Conservation (phyloP, 2,888 invertebrate genomes). For the Drosophila subquinaria region DNA sequence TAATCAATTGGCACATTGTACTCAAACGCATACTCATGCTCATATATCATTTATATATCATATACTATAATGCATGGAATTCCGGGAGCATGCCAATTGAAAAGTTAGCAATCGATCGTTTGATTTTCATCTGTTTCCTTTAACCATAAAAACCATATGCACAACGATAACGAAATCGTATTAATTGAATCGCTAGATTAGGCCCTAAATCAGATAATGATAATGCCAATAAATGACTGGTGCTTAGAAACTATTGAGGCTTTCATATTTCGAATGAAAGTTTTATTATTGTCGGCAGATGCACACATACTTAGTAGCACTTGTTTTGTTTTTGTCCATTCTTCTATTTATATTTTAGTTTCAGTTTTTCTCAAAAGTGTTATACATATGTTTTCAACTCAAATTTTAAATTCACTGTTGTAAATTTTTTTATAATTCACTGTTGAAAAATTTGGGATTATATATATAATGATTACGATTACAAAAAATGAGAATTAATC, state of each 20-base stretch:
- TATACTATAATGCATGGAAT: conserved; percentile 12
- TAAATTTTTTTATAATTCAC: no score
- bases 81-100: conserved; percentile 23
- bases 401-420: no score
- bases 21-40: not conserved
- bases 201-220: not conserved
- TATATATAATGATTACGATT: no score
- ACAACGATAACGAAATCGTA: conserved; percentile 1
- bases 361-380: no score
- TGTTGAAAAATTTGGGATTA: no score
- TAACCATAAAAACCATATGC: conserved; percentile 2
- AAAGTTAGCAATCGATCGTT: conserved; percentile 2
- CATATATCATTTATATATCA: not conserved
- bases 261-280: not conserved
- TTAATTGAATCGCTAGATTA: conserved; percentile 11
- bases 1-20: conserved; percentile 19
- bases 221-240: not conserved
- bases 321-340: no score
- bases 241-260: not conserved
- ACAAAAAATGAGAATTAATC: no score
- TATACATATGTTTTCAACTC: no score
- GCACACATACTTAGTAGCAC: no score
- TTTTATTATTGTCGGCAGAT: no score
- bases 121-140: conserved; percentile 14
- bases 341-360: no score